Base-by-base conservation (phyloP, 2,888 invertebrate genomes). In the Formica aserva region DNA sequence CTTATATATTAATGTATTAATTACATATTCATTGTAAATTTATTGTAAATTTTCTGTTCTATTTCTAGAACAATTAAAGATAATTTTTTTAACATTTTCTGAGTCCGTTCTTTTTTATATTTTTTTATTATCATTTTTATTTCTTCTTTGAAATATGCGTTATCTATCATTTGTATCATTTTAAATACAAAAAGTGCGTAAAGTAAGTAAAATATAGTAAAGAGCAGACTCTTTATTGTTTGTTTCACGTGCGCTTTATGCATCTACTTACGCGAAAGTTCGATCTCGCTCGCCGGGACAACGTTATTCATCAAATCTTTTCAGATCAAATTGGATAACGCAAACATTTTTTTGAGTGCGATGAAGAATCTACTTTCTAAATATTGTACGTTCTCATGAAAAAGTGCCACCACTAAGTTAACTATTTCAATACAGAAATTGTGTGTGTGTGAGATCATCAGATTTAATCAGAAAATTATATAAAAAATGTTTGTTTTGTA, bases 391-490 rank as follows among this genome's bases (percentile, higher is more conserved):
- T 92, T 92, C 48, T 84, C n/a, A 8, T 90, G 87, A 13, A 66
- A 13, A 1, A 92, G 52, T 13, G 86, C 74, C 6, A 89, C 86
- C 8, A 67, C 66, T 22, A 91, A 15, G 65, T 92, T 88, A 1
- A 90, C 92, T 93, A 57, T 83, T 52, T 26, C 13, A 26, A 32
- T 11, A 1, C 22, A 69, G 8, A 62, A 13, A 18, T 71, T 32
- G 32, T 6, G 32, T 38, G 22, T 22, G 0, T 22, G 22, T 0
- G 22, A 22, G 2, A 63, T 52, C 0, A 76, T 1, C 3, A 48
- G 65, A 52, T 26, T 18, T 69, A 63, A 26, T 75, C 32, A 62
- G 2, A 55, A 26, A 26, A 35, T 66, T 9, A 22, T 8, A 41
- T 35, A 32, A 29, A 65, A 32, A 32, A 32, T 32, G 0, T 32